Base-by-base conservation (phyloP, 2,113 vertebrate genomes). In the Odontesthes bonariensis region DNA sequence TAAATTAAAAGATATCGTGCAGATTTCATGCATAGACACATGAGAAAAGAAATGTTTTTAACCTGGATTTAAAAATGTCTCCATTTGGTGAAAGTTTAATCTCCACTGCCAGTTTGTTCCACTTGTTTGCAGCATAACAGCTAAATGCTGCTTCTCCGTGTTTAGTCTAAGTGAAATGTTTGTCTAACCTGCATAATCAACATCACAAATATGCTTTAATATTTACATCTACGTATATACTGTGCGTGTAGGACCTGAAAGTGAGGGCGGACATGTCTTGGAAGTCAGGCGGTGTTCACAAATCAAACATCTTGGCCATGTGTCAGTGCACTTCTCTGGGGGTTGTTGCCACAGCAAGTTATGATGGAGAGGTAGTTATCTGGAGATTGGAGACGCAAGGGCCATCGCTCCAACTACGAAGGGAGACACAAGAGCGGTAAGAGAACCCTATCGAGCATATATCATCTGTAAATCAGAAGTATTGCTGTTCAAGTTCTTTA, bases 361-460 rank as follows among this genome's bases (percentile, higher is more conserved):
- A 83, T 8, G 91, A 89, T 72, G 92, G 88, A 49, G 88, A 93
- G 61, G 72, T 91, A 27, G 60, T 90, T 0, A 27, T 86, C 61
- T 91, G 91, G 90, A 86, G 76, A 40, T n/a, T 80, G 65, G 86
- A 88, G 55, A 88, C 85, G 0, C 88, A 89, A 67, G 65, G 70
- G 33, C 75, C 83, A 0, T 3, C 71, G n/a, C 46, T 81, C 5
- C 74, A 75, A 61, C 73, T 90, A 5, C 58, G 60, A 33, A 75
- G 66, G 33, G 32, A 60, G 2, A 53, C 53, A 10, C 27, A 49
- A 4, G 33, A 61, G 52, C 52, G 63, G 85, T 88, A 66, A 83
- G 75, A 11, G 4, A 31, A 17, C 5, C 3, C 22, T 46, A 4
- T 14, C 1, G 4, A 42, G 51, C 12, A 11, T 32, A n/a, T 2